Base-by-base conservation (phyloP, 1,140 invertebrate genomes). In the Drosophila littoralis region DNA sequence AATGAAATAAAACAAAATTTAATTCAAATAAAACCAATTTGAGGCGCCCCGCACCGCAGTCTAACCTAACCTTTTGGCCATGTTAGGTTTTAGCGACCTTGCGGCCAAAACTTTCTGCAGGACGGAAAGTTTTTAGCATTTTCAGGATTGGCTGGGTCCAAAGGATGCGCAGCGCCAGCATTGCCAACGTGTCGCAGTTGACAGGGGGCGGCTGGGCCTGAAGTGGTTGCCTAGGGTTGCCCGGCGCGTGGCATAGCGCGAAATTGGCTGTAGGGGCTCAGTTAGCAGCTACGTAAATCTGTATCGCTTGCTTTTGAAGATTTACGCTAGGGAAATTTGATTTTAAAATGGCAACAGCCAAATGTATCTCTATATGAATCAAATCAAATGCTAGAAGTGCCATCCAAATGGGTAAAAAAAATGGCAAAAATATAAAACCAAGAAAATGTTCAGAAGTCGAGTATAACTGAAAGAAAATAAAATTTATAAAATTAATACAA, bases 1-100 rank as follows among this genome's bases (percentile, higher is more conserved):
- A 86, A 85, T 81, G 58, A 79, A 85, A 88, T 89, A 88, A 83
- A 88, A 89, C 83, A 89, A 84, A 89, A 89, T 89, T 89, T 89
- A 89, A 89, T 89, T 89, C 84, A 75, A 89, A 89, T 89, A 89
- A 89, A 89, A 81, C 77, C 84, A 89, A 89, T 89, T 88, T 84
- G 36, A 38, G 57, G 67, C 59, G 42, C 45, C 51, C 63, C 40
- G n/a, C 22, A 28, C 32, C 35, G 33, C 43, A 17, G 46, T 67
- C 73, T 54, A 80, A 78, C 69, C 74, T 68, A 85, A 78, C 69
- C 74, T 68, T 77, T 86, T 63, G 74, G 65, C 73, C 76, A 45
- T 36, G 33, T 64, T 79, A 67, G 72, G 79, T 72, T 75, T 66
- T 55, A 55, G 72, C 83, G 79, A 86, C 82, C 83, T 86, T 86